These are phyloP conservation scores for Drosophila parabipectinata DNA, from an alignment of 1,140 invertebrate genomes.

Conservation along the genomic window DNA sequence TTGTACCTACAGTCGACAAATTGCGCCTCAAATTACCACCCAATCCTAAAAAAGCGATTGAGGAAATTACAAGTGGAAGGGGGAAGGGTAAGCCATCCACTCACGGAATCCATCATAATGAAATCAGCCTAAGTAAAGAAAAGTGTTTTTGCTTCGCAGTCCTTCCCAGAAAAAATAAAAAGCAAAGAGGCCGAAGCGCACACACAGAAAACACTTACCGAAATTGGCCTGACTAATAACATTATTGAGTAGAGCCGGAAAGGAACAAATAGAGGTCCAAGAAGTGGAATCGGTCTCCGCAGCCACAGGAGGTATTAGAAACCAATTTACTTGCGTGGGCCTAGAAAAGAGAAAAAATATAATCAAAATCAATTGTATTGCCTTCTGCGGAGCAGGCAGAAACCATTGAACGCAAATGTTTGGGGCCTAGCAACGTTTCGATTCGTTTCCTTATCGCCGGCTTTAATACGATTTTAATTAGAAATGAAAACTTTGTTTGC, in stretches of 20 bases:
- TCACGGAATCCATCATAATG: constrained; percentile 74
- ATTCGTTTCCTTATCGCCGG: constrained; percentile 41
- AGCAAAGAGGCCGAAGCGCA: constrained; percentile 46
- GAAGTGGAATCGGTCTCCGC: constrained; percentile 6
- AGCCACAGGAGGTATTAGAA: constrained; percentile 48
- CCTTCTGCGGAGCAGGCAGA: constrained; percentile 23
- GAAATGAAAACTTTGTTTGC: constrained; percentile 55
- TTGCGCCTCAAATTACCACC: constrained; percentile 9
- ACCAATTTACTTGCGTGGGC: constrained; percentile 59
- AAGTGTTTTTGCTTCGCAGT: constrained; percentile 51
- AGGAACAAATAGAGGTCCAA: constrained; percentile 14
- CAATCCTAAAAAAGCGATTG: constrained; percentile 7
- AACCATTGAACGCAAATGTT: constrained; percentile 51
- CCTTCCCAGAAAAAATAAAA: constrained; percentile 4
- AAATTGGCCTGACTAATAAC: constrained; percentile 75
- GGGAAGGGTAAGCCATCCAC: constrained; percentile 26
- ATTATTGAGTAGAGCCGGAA: constrained; percentile 69
- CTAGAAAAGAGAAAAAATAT: constrained; percentile 40
- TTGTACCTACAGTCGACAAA: background rate
- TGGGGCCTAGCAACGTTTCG: constrained; percentile 59
- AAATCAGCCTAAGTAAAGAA: constrained; percentile 67
- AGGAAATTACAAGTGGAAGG: too few species aligned
- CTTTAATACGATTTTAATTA: constrained; percentile 76
- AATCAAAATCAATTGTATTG: constrained; percentile 76
- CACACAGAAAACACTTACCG: constrained; percentile 46